A percentile compares a stretch with the other conserved stretches of the same genome.
Evolutionary conservation across 2,797 vertebrate species (phyloP).

Genomic region (Aldrovandia affinis): DNA sequence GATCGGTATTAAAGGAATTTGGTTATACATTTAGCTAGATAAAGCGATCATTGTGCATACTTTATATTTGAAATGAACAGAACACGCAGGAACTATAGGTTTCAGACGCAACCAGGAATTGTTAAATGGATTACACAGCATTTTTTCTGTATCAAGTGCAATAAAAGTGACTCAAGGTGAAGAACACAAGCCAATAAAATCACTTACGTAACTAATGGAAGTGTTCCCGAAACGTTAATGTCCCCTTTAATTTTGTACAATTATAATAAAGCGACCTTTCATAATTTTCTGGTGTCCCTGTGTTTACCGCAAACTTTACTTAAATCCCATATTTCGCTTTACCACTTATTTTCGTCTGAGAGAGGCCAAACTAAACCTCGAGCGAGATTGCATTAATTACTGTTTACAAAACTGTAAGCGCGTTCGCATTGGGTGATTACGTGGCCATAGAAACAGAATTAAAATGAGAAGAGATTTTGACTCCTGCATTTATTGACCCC

Average conservation of each 20-base stretch:
- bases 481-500: background rate
- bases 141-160: background rate
- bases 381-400: conserved; percentile 1
- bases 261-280: background rate
- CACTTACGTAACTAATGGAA: conserved; percentile 2
- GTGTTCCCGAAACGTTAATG: background rate
- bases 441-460: background rate
- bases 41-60: background rate
- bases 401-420: conserved; percentile 16
- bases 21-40: background rate
- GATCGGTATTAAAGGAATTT: background rate
- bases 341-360: background rate
- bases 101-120: background rate
- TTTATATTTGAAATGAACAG: background rate
- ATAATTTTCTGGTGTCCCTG: too few species aligned
- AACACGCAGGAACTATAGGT: background rate
- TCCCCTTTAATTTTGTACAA: background rate
- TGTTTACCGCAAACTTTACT: too few species aligned
- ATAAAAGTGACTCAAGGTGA: background rate
- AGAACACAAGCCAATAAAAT: conserved; percentile 5
- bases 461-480: background rate
- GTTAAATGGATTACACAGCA: background rate
- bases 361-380: conserved; percentile 4
- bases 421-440: conserved; percentile 3
- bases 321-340: background rate